phyloP scores from a whole-genome alignment of 2,888 invertebrate species.

The Agonum fuliginosum region DNA sequence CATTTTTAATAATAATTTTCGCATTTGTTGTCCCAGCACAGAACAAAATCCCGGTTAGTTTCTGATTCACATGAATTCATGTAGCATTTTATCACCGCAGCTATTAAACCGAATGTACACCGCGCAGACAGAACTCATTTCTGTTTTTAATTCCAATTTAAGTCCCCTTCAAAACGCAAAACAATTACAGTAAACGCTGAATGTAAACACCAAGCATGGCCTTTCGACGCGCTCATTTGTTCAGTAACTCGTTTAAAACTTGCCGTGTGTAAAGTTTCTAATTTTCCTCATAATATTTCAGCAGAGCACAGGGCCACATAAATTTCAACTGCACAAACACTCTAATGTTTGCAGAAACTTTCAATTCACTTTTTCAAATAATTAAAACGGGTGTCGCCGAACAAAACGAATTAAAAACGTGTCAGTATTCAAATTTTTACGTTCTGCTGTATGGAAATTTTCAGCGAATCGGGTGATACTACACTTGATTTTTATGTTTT shows the following conservation, averaged over 20 bases:
- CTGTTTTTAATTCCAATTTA: conserved; percentile 36
- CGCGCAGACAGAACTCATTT: conserved; percentile 20
- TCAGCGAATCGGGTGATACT: conserved; percentile 1
- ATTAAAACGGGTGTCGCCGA: conserved; percentile 24
- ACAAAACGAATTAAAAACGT: conserved; percentile 31
- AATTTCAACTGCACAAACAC: conserved; percentile 29
- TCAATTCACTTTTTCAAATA: conserved; percentile 19
- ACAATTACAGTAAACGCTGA: conserved; percentile 33
- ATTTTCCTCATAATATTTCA: conserved; percentile 34
- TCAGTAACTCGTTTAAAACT: conserved; percentile 31
- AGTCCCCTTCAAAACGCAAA: conserved; percentile 18
- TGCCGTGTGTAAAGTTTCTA: conserved; percentile 34
- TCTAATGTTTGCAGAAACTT: conserved; percentile 6
- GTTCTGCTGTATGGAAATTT: neutral
- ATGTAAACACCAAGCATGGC: conserved; percentile 26
- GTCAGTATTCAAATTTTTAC: conserved; percentile 37
- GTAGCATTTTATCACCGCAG: neutral
- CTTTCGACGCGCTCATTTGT: conserved; percentile 28
- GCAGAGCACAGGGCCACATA: neutral
- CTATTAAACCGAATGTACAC: neutral
- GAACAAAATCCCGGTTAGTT: too few relatives aligned
- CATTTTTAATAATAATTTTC: too few relatives aligned
- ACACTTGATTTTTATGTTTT: conserved; percentile 27
- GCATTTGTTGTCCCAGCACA: too few relatives aligned
- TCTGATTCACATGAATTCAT: neutral